These are phyloP conservation scores for Oxycera nigricornis DNA, from an alignment of 2,888 invertebrate genomes.

Conservation along the genomic window DNA sequence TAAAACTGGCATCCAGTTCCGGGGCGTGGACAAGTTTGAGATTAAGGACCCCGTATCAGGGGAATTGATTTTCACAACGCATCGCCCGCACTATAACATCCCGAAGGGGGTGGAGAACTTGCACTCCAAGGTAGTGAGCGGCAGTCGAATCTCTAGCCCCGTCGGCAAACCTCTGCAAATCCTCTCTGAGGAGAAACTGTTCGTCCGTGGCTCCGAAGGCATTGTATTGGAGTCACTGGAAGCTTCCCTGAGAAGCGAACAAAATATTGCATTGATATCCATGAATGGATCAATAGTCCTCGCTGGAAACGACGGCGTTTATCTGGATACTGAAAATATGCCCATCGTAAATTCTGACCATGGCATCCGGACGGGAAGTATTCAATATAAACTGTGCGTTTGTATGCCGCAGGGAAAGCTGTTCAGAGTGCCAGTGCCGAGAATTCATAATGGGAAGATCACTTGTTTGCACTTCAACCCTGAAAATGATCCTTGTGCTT, in stretches of 20 bases:
- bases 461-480: slow-evolving; percentile 58
- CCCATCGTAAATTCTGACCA: slow-evolving; percentile 69
- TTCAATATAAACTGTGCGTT: slow-evolving; percentile 86
- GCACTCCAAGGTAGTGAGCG: slow-evolving; percentile 71
- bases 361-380: slow-evolving; percentile 61
- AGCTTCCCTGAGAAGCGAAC: slow-evolving; percentile 78
- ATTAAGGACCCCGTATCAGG: slow-evolving; percentile 72
- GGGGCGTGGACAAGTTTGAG: slow-evolving; percentile 72
- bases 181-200: slow-evolving; percentile 70
- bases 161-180: slow-evolving; percentile 72
- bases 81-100: slow-evolving; percentile 74
- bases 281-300: slow-evolving; percentile 77
- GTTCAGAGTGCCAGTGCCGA: slow-evolving; percentile 77
- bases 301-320: slow-evolving; percentile 74
- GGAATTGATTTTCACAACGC: slow-evolving; percentile 76
- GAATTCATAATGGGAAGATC: slow-evolving; percentile 59
- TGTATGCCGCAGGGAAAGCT: slow-evolving; percentile 89
- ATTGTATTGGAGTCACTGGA: slow-evolving; percentile 75
- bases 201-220: slow-evolving; percentile 82
- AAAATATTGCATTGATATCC: slow-evolving; percentile 78
- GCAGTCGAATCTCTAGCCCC: slow-evolving; percentile 77
- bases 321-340: slow-evolving; percentile 73
- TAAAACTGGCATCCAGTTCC: slow-evolving; percentile 72
- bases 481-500: slow-evolving; percentile 58
- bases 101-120: slow-evolving; percentile 72